Evolutionary conservation across 1,140 invertebrate species (phyloP).

Genomic region (Ctenoplectra terminalis): DNA sequence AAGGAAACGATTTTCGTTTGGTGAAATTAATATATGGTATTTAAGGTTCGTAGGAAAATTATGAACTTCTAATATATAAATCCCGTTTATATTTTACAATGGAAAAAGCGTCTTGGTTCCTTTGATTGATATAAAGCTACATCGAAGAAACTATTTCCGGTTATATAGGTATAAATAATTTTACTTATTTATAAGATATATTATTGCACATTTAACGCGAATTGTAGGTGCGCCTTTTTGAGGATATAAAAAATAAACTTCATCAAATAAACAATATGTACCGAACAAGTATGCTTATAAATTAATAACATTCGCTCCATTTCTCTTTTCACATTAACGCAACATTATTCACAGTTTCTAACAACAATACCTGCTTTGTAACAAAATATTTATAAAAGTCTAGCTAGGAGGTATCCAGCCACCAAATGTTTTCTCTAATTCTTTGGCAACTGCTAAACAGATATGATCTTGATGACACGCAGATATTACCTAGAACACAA

Average conservation of each 20-base stretch:
- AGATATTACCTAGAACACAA: constrained; percentile 83
- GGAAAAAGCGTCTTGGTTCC: constrained; percentile 2
- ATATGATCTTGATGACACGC: constrained; percentile 87
- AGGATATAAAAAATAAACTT: not conserved
- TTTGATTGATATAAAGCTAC: not conserved
- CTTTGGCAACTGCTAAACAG: constrained; percentile 88
- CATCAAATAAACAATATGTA: constrained; percentile 1
- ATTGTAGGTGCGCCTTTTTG: constrained; percentile 6
- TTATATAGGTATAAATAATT: constrained; percentile 23
- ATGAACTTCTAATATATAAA: not conserved
- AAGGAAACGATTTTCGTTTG: not conserved
- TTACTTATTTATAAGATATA: constrained; percentile 7
- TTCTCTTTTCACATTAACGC: not conserved
- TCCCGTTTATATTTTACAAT: not conserved
- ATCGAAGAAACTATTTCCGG: not conserved
- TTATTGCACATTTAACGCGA: constrained; percentile 38
- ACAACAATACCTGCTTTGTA: not conserved
- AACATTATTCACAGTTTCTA: not conserved
- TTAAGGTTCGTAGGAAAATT: not conserved
- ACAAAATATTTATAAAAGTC: too few species aligned
- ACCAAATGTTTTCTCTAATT: constrained; percentile 91
- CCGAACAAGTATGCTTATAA: not conserved
- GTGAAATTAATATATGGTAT: not conserved
- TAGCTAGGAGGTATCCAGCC: constrained; percentile 86
- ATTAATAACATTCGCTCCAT: constrained; percentile 1